Percentiles rank a stretch among this genome's conserved stretches.
Conservation (phyloP, 2,888 invertebrate species). For the Temnothorax rugatulus region DNA sequence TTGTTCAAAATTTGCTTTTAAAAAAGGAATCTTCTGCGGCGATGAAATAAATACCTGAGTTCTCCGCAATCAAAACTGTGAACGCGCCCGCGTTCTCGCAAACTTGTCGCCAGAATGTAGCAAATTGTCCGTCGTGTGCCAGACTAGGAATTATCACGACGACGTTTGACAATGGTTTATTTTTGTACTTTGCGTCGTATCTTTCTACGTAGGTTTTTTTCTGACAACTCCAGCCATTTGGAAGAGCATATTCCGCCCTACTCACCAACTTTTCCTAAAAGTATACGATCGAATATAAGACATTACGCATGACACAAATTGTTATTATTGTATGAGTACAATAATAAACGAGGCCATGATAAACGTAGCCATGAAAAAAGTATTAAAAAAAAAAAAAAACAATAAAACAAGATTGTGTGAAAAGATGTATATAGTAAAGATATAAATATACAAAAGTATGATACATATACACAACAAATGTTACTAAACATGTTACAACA, state of each 20-base stretch:
- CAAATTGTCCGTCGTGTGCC: conserved; percentile 87
- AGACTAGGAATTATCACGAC: conserved; percentile 80
- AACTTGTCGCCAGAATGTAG: conserved; percentile 89
- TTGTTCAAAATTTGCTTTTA: neutral
- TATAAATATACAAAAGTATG: neutral
- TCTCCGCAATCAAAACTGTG: conserved; percentile 77
- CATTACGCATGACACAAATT: neutral
- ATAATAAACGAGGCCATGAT: neutral
- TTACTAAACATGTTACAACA: neutral
- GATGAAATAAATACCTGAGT: conserved; percentile 73
- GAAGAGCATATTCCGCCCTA: conserved; percentile 87
- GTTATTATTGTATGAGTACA: neutral
- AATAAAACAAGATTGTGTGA: neutral
- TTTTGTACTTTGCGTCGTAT: conserved; percentile 76
- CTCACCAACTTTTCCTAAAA: conserved; percentile 84
- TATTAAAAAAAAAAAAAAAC: neutral
- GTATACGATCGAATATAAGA: neutral
- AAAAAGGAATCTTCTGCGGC: neutral
- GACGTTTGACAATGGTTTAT: conserved; percentile 80
- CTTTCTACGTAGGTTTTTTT: conserved; percentile 86
- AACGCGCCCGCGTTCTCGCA: conserved; percentile 87
- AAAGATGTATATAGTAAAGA: neutral
- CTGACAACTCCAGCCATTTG: conserved; percentile 89
- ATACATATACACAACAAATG: neutral
- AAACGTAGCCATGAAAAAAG: neutral